Conservation (phyloP, 2,888 invertebrate species). For the Cataglyphis altisquamis region DNA sequence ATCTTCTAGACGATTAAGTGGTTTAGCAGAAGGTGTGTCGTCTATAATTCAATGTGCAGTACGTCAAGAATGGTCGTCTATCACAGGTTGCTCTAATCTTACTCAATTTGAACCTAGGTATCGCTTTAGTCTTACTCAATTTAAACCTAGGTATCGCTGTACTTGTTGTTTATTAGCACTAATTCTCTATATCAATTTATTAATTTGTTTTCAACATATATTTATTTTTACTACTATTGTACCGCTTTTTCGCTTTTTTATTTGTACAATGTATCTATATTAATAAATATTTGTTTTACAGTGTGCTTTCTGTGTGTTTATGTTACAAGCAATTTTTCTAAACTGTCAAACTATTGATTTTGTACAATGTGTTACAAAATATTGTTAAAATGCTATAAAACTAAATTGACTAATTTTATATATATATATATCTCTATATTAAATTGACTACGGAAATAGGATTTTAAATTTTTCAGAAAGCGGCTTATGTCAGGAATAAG, state of each 20-base stretch:
- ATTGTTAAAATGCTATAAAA: too few species aligned
- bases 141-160: slow-evolving; percentile 88
- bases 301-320: slow-evolving; percentile 17
- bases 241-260: neutral
- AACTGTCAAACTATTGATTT: neutral
- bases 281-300: neutral
- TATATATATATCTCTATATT: neutral
- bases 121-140: slow-evolving; percentile 85
- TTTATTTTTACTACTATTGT: neutral
- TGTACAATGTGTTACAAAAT: neutral
- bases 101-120: slow-evolving; percentile 90
- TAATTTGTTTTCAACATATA: neutral
- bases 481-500: slow-evolving; percentile 92
- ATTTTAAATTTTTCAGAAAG: slow-evolving; percentile 87
- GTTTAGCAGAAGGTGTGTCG: slow-evolving; percentile 91
- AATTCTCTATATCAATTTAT: neutral
- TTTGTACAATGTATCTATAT: slow-evolving; percentile 4
- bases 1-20: slow-evolving; percentile 89
- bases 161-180: slow-evolving; percentile 9
- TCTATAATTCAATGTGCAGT: slow-evolving; percentile 91
- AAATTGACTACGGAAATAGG: neutral
- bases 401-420: neutral
- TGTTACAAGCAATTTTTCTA: neutral
- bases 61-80: slow-evolving; percentile 88
- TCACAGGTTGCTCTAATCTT: slow-evolving; percentile 76